These are phyloP conservation scores for Coptotermes formosanus DNA, from an alignment of 1,140 invertebrate species.

Conservation along the genomic window DNA sequence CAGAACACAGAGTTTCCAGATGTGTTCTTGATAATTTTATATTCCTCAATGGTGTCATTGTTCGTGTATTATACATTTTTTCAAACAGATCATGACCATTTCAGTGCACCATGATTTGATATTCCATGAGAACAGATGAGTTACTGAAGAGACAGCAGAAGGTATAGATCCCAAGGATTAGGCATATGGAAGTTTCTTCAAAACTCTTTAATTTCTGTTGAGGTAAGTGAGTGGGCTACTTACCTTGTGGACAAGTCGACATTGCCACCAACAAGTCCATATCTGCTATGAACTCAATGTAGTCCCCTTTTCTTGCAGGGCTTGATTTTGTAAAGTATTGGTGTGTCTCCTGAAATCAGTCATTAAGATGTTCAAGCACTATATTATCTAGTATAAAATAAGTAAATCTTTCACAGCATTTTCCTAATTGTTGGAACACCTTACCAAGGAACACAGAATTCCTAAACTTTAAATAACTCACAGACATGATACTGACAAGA, in stretches of 20 bases:
- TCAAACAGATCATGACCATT: too few relatives aligned
- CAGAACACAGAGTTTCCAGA: not conserved
- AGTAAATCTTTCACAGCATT: too few relatives aligned
- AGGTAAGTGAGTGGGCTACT: not conserved
- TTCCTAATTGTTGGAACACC: too few relatives aligned
- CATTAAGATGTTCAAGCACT: too few relatives aligned
- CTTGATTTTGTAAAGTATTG: conserved; percentile 53
- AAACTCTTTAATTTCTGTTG: not conserved
- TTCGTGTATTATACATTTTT: too few relatives aligned
- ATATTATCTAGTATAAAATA: too few relatives aligned
- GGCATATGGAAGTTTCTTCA: not conserved
- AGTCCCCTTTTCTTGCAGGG: conserved; percentile 51
- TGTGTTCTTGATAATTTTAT: not conserved
- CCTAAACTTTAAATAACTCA: too few relatives aligned
- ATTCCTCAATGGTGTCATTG: not conserved
- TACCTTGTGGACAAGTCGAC: conserved; percentile 50
- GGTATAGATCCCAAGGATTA: not conserved
- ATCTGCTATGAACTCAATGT: conserved; percentile 54
- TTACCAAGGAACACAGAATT: too few relatives aligned
- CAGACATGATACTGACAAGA: too few relatives aligned
- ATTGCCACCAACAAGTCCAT: conserved; percentile 53
- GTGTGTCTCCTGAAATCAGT: conserved; percentile 43
- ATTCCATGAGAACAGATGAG: too few relatives aligned
- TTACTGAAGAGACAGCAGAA: not conserved
- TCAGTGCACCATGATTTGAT: too few relatives aligned